Percentiles rank a stretch among this genome's conserved stretches.
These are phyloP conservation scores for Trachops cirrhosus DNA, from an alignment of 2,797 vertebrate genomes.

Conservation along the genomic window DNA sequence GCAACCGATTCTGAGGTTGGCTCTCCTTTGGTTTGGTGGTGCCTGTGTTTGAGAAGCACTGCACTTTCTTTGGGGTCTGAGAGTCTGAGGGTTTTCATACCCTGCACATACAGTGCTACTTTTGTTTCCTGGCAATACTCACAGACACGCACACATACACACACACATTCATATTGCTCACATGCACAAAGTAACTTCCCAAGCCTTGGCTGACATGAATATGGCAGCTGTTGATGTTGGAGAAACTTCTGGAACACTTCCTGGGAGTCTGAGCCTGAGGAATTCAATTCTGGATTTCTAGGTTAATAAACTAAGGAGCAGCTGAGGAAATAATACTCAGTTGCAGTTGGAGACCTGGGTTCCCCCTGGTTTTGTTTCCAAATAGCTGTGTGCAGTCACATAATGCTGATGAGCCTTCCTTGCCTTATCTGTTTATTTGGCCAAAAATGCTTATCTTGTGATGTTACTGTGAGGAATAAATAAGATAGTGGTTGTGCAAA, in stretches of 20 bases:
- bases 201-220: not conserved
- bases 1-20: constrained; percentile 17
- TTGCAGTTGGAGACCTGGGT: not conserved
- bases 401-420: not conserved
- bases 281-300: not conserved
- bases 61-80: not conserved
- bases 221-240: not conserved
- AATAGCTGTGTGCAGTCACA: not conserved
- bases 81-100: not conserved
- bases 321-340: not conserved
- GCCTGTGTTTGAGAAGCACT: not conserved
- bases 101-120: not conserved
- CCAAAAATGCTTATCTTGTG: not conserved
- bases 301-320: not conserved
- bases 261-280: not conserved
- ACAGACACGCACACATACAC: too few relatives aligned
- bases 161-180: not conserved
- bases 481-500: not conserved
- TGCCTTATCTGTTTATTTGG: not conserved
- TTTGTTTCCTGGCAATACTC: not conserved
- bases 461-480: not conserved
- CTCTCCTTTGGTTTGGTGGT: not conserved
- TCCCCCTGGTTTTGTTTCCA: not conserved
- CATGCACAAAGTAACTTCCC: not conserved
- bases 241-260: not conserved